A percentile compares a stretch with the other conserved stretches of the same genome.
Evolutionary conservation across 1,140 invertebrate species (phyloP).

Genomic region (Meloidogyne chitwoodi): DNA sequence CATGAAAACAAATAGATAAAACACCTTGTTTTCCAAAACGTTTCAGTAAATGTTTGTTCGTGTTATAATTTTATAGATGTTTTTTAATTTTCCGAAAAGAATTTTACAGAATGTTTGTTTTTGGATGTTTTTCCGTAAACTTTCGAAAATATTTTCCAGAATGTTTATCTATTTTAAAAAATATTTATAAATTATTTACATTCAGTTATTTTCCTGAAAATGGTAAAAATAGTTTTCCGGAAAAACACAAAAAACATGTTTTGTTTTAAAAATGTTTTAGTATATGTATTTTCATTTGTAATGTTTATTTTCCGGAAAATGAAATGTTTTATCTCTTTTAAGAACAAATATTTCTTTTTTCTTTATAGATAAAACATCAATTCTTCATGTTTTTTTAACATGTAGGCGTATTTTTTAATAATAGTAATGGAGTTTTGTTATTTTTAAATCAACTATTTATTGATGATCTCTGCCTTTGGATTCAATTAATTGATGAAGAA

Average conservation of each 20-base stretch:
- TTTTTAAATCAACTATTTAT: constrained; percentile 82
- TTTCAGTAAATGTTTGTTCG: no score
- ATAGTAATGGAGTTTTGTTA: constrained; percentile 70
- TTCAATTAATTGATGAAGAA: constrained; percentile 68
- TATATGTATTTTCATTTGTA: no score
- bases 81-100: no score
- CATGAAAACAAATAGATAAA: no score
- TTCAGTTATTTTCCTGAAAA: no score
- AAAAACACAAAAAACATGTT: no score
- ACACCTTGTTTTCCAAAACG: no score
- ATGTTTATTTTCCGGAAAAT: not conserved
- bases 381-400: constrained; percentile 76
- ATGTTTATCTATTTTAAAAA: not conserved
- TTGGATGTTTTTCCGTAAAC: no score
- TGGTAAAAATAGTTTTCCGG: no score
- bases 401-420: constrained; percentile 71
- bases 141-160: no score
- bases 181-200: not conserved
- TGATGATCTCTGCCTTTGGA: constrained; percentile 79
- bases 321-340: not conserved
- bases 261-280: no score
- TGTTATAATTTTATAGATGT: no score
- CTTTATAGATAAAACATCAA: constrained; percentile 65
- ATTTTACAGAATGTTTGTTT: not conserved
- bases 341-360: constrained; percentile 3